Base-by-base conservation (phyloP, 2,113 vertebrate genomes). In the Cygnus buccinator region DNA sequence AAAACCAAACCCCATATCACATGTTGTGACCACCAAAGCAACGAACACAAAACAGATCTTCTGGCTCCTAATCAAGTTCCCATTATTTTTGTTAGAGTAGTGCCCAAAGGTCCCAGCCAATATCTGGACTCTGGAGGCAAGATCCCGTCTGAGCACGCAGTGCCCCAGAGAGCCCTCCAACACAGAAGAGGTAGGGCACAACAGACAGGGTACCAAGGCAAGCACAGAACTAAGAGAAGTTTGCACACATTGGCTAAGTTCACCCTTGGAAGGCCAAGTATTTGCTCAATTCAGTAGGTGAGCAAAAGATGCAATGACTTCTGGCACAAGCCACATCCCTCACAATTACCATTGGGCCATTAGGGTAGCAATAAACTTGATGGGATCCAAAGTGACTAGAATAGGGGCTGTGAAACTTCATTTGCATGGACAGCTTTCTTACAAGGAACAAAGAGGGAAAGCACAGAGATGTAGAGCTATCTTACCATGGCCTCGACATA, bases 31-130 rank as follows among this genome's bases (percentile, higher is more conserved):
- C 92, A 90, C 92, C 85, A 81, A 46, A 90, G 88, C 70, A 89
- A 79, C 5, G 76, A 90, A 96, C 84, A 93, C 48, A 96, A 93
- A 90, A 54, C 92, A 94, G 86, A 96, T 74, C 58, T 68, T 81
- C 89, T 95, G 95, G 92, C 91, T 94, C n/a, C 48, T 50, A 26
- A 55, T 78, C 92, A 91, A 92, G 71, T 71, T 84, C 26, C 77
- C 75, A 72, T 65, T 96, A 71, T 95, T 97, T 91, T 57, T 84
- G 84, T 58, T 28, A 10, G 79, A 76, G n/a, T 22, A 73, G 70
- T 83, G 66, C 94, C 95, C 91, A 82, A 71, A 82, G 58, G 41
- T 89, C 90, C 62, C 23, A 48, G 84, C 70, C 86, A 89, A 4
- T 18, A 70, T 62, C 80, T 54, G 3, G 9, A 22, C 65, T 76